Conservation (phyloP, 37 sponge, comb jelly and placozoan genomes). For the Lycopodina hypogea region DNA sequence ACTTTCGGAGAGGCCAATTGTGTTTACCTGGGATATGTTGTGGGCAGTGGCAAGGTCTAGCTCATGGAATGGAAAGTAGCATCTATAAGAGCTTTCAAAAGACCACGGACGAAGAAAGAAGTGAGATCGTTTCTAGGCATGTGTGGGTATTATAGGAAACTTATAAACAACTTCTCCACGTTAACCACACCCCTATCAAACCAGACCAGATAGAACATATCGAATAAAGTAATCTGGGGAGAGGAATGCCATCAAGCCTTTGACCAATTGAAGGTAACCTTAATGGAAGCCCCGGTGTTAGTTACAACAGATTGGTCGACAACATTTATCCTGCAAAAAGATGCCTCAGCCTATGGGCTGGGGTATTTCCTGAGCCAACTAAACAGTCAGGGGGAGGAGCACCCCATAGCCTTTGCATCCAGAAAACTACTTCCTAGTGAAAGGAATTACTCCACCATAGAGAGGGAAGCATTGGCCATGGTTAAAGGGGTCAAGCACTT, state of each 20-base stretch:
- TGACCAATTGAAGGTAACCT: background rate
- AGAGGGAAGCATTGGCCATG: no score
- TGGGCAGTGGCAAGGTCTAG: background rate
- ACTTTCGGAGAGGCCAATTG: background rate
- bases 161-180: background rate
- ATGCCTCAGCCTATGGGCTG: no score
- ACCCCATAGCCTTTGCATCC: no score
- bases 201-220: background rate
- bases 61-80: background rate
- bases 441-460: no score
- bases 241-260: background rate
- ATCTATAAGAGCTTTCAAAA: background rate
- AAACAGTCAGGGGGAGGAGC: no score
- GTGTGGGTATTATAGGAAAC: background rate
- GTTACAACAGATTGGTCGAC: no score
- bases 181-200: background rate
- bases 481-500: background rate
- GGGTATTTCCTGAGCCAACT: no score
- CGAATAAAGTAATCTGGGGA: background rate
- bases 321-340: no score
- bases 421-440: no score
- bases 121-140: background rate
- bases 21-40: background rate
- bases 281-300: background rate
- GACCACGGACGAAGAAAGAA: background rate